Conservation (phyloP, 2,113 vertebrate species). For the Ceuthmochares aereus region DNA sequence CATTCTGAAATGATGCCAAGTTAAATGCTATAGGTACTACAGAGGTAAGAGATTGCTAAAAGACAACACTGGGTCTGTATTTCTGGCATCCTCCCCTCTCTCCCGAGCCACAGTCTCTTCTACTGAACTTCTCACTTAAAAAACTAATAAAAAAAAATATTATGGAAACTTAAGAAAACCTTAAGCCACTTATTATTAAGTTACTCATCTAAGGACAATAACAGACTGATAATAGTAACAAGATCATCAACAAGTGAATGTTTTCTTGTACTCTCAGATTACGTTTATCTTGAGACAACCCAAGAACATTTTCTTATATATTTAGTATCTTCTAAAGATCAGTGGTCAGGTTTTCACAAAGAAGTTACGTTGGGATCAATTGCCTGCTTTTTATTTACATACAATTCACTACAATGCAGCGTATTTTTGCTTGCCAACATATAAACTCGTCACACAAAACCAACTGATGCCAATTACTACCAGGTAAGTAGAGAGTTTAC, state of each 20-base stretch:
- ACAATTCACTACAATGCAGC: background rate
- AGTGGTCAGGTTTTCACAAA: background rate
- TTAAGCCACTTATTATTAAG: background rate
- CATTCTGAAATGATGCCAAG: rapidly evolving
- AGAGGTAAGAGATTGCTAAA: background rate
- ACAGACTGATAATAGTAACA: background rate
- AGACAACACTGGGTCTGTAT: background rate
- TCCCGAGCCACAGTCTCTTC: background rate
- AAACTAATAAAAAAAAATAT: background rate
- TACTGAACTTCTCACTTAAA: background rate
- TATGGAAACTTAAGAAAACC: background rate
- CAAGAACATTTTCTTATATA: background rate
- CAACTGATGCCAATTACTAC: background rate
- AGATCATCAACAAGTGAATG: background rate
- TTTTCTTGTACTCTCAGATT: background rate
- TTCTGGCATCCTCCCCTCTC: background rate
- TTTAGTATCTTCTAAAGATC: background rate
- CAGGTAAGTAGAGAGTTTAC: background rate
- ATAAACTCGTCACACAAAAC: background rate
- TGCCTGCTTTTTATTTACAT: background rate
- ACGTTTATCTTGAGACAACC: background rate
- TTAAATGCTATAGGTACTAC: rapidly evolving
- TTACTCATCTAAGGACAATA: background rate
- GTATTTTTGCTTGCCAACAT: background rate
- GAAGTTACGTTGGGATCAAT: rapidly evolving